These are phyloP conservation scores for Zonitis immaculata DNA, from an alignment of 2,888 invertebrate species.

Conservation along the genomic window DNA sequence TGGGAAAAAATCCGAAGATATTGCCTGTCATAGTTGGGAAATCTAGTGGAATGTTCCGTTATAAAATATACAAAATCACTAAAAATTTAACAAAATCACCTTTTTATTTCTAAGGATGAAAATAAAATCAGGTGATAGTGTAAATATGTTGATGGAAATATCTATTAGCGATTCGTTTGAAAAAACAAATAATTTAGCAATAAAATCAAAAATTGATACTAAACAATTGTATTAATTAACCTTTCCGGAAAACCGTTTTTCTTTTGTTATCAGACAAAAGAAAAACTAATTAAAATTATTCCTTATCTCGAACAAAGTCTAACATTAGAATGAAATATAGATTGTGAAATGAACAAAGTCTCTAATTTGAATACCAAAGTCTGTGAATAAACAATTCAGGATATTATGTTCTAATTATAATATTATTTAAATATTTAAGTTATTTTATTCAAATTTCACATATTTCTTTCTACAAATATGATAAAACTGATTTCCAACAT, in stretches of 20 bases:
- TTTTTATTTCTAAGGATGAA: too few species aligned
- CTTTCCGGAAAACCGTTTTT: not conserved
- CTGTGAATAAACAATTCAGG: conserved; percentile 10
- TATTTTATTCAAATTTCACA: not conserved
- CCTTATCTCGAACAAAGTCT: not conserved
- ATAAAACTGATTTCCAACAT: not conserved
- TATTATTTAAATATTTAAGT: not conserved
- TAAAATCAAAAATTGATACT: too few species aligned
- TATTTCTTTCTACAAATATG: not conserved
- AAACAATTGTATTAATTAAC: too few species aligned
- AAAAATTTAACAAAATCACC: too few species aligned
- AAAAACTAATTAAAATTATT: not conserved
- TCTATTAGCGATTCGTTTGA: too few species aligned
- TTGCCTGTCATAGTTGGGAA: not conserved
- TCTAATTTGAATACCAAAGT: not conserved
- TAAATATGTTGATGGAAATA: too few species aligned
- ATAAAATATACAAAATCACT: too few species aligned
- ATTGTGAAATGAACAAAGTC: not conserved
- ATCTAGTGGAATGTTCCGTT: too few species aligned
- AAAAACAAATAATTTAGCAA: too few species aligned
- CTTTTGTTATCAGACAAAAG: not conserved
- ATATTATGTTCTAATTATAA: conserved; percentile 5
- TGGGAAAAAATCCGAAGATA: not conserved
- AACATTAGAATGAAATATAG: not conserved
- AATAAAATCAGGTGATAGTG: not conserved